Conservation (phyloP, 2,113 vertebrate genomes). For the Hippocampus barbouri region DNA sequence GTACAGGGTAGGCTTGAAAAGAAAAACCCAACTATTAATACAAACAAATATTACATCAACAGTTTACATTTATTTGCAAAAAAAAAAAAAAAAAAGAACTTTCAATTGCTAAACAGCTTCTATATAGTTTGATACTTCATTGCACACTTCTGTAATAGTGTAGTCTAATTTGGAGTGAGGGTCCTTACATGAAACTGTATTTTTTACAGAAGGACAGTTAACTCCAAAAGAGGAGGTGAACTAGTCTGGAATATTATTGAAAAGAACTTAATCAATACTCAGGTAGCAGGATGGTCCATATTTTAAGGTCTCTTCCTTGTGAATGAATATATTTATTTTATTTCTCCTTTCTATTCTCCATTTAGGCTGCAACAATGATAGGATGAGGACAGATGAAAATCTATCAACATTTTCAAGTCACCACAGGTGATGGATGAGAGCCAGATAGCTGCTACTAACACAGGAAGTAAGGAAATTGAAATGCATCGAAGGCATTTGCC, state of each 20-base stretch:
- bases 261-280: neutral
- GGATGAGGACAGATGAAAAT: slow-evolving; percentile 20
- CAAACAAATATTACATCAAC: neutral
- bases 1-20: neutral
- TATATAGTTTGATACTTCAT: neutral
- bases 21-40: neutral
- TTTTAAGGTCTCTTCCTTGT: neutral
- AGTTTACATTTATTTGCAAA: neutral
- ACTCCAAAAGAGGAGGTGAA: neutral
- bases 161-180: no score
- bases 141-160: no score
- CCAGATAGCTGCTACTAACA: slow-evolving; percentile 28
- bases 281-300: neutral
- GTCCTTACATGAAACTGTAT: no score
- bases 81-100: neutral
- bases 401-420: slow-evolving; percentile 28
- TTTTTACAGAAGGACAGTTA: neutral
- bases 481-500: slow-evolving; percentile 12
- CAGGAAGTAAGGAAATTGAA: slow-evolving; percentile 14
- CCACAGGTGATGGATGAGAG: slow-evolving; percentile 13
- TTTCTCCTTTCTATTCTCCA: neutral
- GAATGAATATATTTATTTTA: neutral
- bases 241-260: neutral
- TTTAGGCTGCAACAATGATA: slow-evolving; percentile 30
- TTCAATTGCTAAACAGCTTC: neutral